Evolutionary conservation across 2,113 vertebrate species (phyloP).

Genomic region (Tragelaphus imberbis): DNA sequence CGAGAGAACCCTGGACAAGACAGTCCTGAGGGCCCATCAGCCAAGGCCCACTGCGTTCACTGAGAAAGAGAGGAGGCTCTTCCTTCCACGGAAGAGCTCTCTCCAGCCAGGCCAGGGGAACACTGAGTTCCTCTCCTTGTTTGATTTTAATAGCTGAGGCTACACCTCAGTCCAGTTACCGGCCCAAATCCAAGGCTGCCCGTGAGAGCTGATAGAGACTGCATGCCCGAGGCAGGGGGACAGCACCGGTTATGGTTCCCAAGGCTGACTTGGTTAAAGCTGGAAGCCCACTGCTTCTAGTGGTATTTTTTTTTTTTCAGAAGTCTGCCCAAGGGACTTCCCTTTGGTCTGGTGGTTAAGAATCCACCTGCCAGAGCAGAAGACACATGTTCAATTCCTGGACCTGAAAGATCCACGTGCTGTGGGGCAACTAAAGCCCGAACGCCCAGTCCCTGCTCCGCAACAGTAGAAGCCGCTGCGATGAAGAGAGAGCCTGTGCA

Average conservation of each 20-base stretch:
- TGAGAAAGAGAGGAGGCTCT: not conserved
- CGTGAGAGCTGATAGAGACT: not conserved
- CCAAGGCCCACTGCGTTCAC: not conserved
- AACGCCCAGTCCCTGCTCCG: not conserved
- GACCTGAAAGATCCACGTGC: not conserved
- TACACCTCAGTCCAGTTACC: not conserved
- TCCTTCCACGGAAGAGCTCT: not conserved
- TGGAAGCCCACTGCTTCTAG: not conserved
- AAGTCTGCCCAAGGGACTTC: not conserved
- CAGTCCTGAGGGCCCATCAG: not conserved
- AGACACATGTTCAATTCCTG: not conserved
- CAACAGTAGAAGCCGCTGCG: not conserved
- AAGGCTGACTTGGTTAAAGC: not conserved
- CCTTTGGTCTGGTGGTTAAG: not conserved
- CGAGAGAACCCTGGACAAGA: not conserved
- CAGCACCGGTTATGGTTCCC: not conserved
- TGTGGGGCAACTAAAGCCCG: not conserved
- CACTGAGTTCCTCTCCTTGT: not conserved
- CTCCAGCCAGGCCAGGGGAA: not conserved
- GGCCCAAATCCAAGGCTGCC: not conserved
- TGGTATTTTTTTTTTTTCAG: not conserved
- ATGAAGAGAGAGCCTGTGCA: not conserved
- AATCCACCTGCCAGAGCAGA: not conserved
- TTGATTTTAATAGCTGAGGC: not conserved
- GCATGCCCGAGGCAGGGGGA: fast-evolving